Conservation (phyloP, 2,888 invertebrate species). For the Unio delphinus region DNA sequence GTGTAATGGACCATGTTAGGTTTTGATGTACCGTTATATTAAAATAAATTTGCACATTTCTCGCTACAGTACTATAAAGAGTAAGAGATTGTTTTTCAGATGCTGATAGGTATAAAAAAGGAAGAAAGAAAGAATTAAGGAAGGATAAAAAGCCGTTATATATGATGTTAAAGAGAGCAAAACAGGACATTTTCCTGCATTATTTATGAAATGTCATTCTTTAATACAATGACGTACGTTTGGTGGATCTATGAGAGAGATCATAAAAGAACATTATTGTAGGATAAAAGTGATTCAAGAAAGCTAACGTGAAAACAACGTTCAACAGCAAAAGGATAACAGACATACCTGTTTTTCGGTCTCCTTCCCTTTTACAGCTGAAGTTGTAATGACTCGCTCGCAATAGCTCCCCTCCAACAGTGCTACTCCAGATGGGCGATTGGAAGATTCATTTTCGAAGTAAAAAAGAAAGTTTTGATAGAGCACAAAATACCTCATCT, state of each 20-base stretch:
- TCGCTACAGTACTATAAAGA: too few relatives aligned
- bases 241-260: neutral
- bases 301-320: neutral
- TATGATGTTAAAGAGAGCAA: neutral
- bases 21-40: too few relatives aligned
- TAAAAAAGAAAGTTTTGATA: constrained; percentile 91
- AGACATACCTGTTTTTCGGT: constrained; percentile 66
- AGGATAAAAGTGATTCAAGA: neutral
- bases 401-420: constrained; percentile 89
- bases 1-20: too few relatives aligned
- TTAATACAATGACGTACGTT: neutral
- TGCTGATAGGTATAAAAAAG: neutral
- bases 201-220: neutral
- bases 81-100: neutral
- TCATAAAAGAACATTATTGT: neutral
- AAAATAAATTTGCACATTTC: too few relatives aligned
- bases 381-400: constrained; percentile 66
- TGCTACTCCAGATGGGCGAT: constrained; percentile 86
- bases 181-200: neutral
- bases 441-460: constrained; percentile 87
- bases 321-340: neutral
- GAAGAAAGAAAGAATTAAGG: neutral
- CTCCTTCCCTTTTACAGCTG: constrained; percentile 57
- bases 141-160: neutral
- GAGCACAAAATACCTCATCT: constrained; percentile 74